Conservation (phyloP, 2,888 invertebrate genomes). For the Drosophila histrio region DNA sequence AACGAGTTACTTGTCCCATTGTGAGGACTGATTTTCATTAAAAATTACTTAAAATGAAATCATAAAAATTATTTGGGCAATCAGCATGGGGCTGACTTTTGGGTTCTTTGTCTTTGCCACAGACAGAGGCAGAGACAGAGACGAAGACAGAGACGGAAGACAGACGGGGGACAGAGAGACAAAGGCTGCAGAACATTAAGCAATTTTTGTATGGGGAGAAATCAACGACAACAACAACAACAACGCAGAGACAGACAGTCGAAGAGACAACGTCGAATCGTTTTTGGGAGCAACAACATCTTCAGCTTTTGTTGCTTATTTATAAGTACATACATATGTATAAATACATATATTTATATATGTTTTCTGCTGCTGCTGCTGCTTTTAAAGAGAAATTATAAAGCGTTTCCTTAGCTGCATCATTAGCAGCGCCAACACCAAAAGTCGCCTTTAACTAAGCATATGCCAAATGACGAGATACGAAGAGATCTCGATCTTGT, state of each 20-base stretch:
- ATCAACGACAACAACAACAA: slow-evolving; percentile 34
- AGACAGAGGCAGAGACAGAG: not conserved
- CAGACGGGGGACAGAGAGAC: slow-evolving; percentile 31
- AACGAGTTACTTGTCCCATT: slow-evolving; percentile 32
- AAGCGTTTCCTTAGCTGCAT: slow-evolving; percentile 84
- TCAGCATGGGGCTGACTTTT: slow-evolving; percentile 57
- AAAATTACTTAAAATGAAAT: slow-evolving; percentile 82
- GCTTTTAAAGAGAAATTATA: slow-evolving; percentile 81
- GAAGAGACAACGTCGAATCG: slow-evolving; percentile 12
- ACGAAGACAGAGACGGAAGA: not conserved
- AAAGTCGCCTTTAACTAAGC: slow-evolving; percentile 78
- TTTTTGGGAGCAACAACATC: slow-evolving; percentile 62
- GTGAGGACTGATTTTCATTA: slow-evolving; percentile 78
- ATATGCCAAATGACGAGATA: slow-evolving; percentile 30
- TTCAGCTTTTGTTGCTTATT: slow-evolving; percentile 64
- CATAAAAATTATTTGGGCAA: slow-evolving; percentile 68
- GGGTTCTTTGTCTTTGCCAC: slow-evolving; percentile 53
- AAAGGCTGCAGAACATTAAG: slow-evolving; percentile 71
- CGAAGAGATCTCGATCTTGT: slow-evolving; percentile 40
- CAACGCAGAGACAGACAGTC: slow-evolving; percentile 5
- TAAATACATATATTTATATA: slow-evolving; percentile 2
- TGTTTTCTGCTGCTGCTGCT: slow-evolving; percentile 26
- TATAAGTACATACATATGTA: slow-evolving; percentile 35
- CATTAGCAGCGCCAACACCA: slow-evolving; percentile 83
- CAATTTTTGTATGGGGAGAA: slow-evolving; percentile 61